Conservation (phyloP, 2,888 invertebrate genomes). For the Thalpophila matura region DNA sequence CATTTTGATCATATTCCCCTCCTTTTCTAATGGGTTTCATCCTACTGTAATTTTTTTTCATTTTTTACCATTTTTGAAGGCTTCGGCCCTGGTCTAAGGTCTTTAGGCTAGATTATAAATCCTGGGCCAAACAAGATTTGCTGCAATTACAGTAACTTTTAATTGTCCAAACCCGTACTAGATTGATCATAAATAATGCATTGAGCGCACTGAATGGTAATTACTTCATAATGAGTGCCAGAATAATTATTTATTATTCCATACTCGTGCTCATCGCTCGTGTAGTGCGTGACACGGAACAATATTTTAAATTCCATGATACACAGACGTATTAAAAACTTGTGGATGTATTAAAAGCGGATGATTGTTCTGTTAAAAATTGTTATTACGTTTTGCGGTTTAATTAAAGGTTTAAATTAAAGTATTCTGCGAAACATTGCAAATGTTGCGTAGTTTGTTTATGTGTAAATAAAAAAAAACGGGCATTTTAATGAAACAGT, state of each 20-base stretch:
- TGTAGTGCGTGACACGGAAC: conserved; percentile 76
- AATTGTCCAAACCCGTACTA: conserved; percentile 19
- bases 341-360: conserved; percentile 46
- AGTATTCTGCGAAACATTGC: conserved; percentile 21
- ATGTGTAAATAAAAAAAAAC: conserved; percentile 31
- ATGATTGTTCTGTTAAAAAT: conserved; percentile 33
- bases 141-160: conserved; percentile 23
- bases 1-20: no score
- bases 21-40: no score
- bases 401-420: conserved; percentile 50
- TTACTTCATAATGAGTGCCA: conserved; percentile 82
- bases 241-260: conserved; percentile 81
- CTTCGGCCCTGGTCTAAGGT: no score
- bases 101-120: background rate
- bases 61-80: no score
- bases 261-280: conserved; percentile 65
- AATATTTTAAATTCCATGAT: conserved; percentile 72
- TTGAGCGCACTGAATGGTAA: conserved; percentile 79
- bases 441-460: conserved; percentile 40
- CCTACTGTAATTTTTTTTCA: no score
- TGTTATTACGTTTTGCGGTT: conserved; percentile 41
- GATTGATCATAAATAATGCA: conserved; percentile 76
- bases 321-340: conserved; percentile 52
- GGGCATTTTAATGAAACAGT: conserved; percentile 37
- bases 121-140: conserved; percentile 1